A percentile compares a stretch with the other conserved stretches of the same genome.
Conservation (phyloP, 2,113 vertebrate species). For the Hucho hucho region DNA sequence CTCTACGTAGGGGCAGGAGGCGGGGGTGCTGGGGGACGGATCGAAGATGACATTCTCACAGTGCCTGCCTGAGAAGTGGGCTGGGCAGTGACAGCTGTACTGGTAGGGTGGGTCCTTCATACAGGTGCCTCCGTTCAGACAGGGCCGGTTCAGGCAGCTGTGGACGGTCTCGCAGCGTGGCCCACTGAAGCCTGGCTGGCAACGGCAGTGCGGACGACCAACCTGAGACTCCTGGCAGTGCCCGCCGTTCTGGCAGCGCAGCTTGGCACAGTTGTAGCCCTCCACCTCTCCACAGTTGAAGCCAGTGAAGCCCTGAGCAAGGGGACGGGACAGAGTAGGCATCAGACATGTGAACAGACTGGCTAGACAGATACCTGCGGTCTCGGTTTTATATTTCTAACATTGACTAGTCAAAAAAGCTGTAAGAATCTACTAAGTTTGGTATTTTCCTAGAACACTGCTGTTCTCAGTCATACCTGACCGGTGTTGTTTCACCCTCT, state of each 20-base stretch:
- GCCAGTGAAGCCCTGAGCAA: conserved; percentile 80
- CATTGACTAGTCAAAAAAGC: background rate
- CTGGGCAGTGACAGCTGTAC: conserved; percentile 78
- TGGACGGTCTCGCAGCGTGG: conserved; percentile 71
- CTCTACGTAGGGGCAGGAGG: conserved; percentile 72
- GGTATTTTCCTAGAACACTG: background rate
- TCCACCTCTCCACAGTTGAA: conserved; percentile 79
- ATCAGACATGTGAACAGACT: background rate
- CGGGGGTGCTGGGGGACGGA: background rate
- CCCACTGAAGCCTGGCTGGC: conserved; percentile 75
- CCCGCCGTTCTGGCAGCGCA: conserved; percentile 71
- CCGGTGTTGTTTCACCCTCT: conserved; percentile 60
- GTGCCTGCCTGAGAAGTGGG: conserved; percentile 68
- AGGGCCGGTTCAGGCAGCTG: conserved; percentile 71
- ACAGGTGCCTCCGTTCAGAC: conserved; percentile 86
- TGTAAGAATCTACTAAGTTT: background rate
- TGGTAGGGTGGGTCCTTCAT: conserved; percentile 64
- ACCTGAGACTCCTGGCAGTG: conserved; percentile 13
- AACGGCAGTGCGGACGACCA: conserved; percentile 79
- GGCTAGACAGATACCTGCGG: no score
- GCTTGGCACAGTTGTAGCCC: conserved; percentile 75
- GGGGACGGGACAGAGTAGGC: background rate
- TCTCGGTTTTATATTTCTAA: background rate
- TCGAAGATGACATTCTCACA: conserved; percentile 65
- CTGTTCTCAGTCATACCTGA: conserved; percentile 63